Evolutionary conservation across 2,113 vertebrate species (phyloP).

Genomic region (Callaeas wilsoni): DNA sequence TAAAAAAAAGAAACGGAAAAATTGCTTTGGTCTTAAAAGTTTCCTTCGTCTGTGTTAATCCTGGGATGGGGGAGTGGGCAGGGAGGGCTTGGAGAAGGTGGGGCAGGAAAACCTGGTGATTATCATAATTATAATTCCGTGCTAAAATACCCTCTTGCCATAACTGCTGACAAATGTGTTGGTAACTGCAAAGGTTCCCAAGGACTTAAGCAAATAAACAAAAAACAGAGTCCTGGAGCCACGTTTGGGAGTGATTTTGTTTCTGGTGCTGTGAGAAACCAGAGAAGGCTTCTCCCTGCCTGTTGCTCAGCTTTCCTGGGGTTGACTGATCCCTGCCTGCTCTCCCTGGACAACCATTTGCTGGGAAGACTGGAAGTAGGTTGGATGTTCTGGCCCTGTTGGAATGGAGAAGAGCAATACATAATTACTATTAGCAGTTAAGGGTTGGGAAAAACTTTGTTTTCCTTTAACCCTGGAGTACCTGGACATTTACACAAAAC

Average conservation of each 20-base stretch:
- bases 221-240: background rate
- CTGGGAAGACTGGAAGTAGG: background rate
- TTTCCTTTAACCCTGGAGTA: background rate
- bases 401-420: background rate
- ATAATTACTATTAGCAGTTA: background rate
- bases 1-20: background rate
- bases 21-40: conserved; percentile 3
- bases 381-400: background rate
- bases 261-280: conserved; percentile 7
- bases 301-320: background rate
- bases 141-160: conserved; percentile 1
- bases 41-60: background rate
- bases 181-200: conserved; percentile 44
- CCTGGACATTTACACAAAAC: accelerated
- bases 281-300: background rate
- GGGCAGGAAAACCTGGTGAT: background rate
- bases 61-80: background rate
- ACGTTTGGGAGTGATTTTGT: background rate
- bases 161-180: conserved; percentile 48
- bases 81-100: background rate
- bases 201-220: conserved; percentile 46
- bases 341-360: background rate
- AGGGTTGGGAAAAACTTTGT: background rate
- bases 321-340: background rate
- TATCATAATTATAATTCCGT: background rate